Base-by-base conservation (phyloP, 2,888 invertebrate genomes). In the Timandra comae region DNA sequence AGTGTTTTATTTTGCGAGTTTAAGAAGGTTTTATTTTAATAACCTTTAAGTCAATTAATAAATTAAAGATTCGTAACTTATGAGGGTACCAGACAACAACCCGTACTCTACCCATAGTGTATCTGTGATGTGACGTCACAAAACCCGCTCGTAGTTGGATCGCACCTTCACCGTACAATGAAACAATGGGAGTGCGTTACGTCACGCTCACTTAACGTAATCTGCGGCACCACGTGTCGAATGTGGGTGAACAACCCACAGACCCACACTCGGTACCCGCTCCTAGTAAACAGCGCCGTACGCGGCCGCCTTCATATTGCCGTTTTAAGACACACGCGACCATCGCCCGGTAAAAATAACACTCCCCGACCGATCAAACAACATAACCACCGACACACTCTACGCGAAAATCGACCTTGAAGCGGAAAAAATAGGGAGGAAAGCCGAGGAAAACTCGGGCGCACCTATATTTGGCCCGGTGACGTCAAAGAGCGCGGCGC, bases 331-430 rank as follows among this genome's bases (percentile, higher is more conserved):
- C 77, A 76, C 44, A 70, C 74, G 69, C 66, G 67, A 76, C 70
- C 76, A 74, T 76, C 68, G 52, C 68, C 71, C 65, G 66, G 78
- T 81, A 71, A 82, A 85, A 85, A 85, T 85, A 85, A 82, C 84
- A 75, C 64, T 51, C 63, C 63, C 63, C 67, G 66, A 74, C 71
- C 72, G 75, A 75, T 75, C 69, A 61, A 63, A 49, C 38, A 30
- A 35, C 38, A 19, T 45, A 65, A 69, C 36, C 53, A 38, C 61
- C 12, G 52, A 71, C 59, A 9, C 2, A 24, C 5, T 19, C 3
- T 50, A 58, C 5, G 27, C 42, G n/a, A 69, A 49, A 46, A 28
- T 49, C 3, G 23, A 56, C 62, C 43, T 43, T 70, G 53, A 19
- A 3, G 2, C 10, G 24, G 7, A 7, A 21, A 5, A 16, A 36